Evolutionary conservation across 2,888 invertebrate species (phyloP).

Genomic region (Lasioglossum lativentre): DNA sequence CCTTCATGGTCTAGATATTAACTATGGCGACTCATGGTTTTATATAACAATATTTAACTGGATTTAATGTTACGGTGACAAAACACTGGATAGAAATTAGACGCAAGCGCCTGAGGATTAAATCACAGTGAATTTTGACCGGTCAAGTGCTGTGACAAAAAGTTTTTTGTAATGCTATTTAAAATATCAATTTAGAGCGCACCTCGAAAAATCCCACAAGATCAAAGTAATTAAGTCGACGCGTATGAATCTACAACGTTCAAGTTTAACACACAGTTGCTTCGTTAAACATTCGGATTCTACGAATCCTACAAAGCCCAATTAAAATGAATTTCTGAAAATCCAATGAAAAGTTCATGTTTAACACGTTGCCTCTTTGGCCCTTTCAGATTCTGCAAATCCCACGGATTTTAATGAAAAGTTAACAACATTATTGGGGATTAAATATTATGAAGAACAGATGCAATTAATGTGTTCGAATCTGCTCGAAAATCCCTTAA

Average conservation of each 20-base stretch:
- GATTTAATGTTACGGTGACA: background rate
- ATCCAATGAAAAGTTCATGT: background rate
- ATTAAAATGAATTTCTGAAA: background rate
- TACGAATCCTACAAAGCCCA: background rate
- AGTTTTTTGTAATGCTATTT: background rate
- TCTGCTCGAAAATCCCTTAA: too few species aligned
- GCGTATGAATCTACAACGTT: background rate
- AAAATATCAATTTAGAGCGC: background rate
- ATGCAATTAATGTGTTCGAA: background rate
- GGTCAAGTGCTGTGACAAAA: background rate
- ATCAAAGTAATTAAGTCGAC: background rate
- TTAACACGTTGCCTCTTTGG: background rate
- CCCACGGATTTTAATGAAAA: too few species aligned
- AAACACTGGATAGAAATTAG: background rate
- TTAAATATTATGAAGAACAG: background rate
- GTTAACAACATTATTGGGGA: too few species aligned
- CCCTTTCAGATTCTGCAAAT: background rate
- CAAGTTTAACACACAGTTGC: background rate
- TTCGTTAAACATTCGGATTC: background rate
- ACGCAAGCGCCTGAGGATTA: background rate
- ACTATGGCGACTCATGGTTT: background rate
- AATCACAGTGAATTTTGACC: background rate
- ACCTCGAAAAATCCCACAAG: background rate
- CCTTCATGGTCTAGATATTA: background rate
- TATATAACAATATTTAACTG: background rate